Evolutionary conservation across 1,140 invertebrate species (phyloP).

Genomic region (Drosophila ercepeae): DNA sequence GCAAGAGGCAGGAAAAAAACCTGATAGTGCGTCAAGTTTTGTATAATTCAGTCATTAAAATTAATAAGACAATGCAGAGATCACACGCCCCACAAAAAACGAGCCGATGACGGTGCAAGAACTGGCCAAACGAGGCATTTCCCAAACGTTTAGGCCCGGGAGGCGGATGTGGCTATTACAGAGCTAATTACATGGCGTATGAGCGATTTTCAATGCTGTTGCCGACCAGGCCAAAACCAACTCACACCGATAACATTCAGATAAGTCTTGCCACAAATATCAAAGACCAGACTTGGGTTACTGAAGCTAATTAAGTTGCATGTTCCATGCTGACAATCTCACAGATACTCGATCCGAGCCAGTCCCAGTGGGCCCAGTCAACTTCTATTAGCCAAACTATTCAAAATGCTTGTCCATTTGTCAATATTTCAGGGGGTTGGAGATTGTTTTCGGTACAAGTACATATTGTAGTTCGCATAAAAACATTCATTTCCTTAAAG

Average conservation of each 20-base stretch:
- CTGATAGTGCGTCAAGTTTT: slow-evolving; percentile 33
- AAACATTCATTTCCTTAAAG: slow-evolving; percentile 22
- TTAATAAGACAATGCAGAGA: slow-evolving; percentile 65
- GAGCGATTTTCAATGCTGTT: slow-evolving; percentile 42
- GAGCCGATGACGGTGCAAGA: slow-evolving; percentile 20
- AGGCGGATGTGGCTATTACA: slow-evolving; percentile 53
- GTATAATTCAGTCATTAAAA: slow-evolving; percentile 70
- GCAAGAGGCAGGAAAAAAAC: slow-evolving; percentile 2
- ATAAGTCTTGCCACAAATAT: slow-evolving; percentile 34
- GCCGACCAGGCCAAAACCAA: slow-evolving; percentile 17
- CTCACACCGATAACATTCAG: slow-evolving; percentile 34
- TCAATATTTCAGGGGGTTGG: slow-evolving; percentile 25
- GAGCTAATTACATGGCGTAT: slow-evolving; percentile 55
- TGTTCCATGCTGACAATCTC: slow-evolving; percentile 50
- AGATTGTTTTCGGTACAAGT: slow-evolving; percentile 14
- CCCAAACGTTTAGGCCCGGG: slow-evolving; percentile 27
- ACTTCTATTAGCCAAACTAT: slow-evolving; percentile 62
- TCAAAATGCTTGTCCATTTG: slow-evolving; percentile 48
- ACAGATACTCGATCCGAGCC: slow-evolving; percentile 12
- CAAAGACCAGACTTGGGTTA: slow-evolving; percentile 3
- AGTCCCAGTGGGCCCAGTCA: slow-evolving; percentile 53
- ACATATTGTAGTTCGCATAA: neutral
- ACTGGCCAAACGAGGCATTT: slow-evolving; percentile 40
- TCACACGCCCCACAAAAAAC: slow-evolving; percentile 38
- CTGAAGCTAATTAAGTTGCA: slow-evolving; percentile 63